phyloP scores from a whole-genome alignment of 2,113 vertebrate species.

The Poeciliopsis turrubarensis region DNA sequence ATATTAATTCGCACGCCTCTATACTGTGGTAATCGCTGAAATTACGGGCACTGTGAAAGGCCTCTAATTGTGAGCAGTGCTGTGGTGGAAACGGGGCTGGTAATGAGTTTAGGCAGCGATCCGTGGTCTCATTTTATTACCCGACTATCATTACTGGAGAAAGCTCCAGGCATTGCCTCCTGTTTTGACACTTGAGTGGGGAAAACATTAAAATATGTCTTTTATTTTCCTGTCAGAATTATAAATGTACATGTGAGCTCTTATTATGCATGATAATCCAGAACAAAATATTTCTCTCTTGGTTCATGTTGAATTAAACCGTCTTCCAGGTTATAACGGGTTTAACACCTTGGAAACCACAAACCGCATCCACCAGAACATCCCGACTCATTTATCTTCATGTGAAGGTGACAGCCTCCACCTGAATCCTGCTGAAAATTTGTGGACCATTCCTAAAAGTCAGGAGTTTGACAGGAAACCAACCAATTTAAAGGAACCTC shows the following conservation, averaged over 20 bases:
- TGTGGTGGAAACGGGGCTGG: constrained; percentile 4
- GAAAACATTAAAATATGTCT: neutral
- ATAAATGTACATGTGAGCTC: neutral
- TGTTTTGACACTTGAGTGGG: neutral
- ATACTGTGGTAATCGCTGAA: constrained; percentile 1
- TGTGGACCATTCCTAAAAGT: no score
- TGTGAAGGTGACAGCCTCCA: no score
- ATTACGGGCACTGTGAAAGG: neutral
- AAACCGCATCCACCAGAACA: no score
- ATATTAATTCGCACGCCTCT: neutral
- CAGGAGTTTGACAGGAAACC: no score
- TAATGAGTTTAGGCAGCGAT: constrained; percentile 48
- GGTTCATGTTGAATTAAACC: no score
- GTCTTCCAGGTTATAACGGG: no score
- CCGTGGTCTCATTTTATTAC: constrained; percentile 16
- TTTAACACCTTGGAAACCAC: no score
- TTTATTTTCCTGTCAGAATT: neutral
- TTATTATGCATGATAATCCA: neutral
- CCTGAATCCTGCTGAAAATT: no score
- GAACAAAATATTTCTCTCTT: neutral
- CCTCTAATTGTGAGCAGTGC: constrained; percentile 7
- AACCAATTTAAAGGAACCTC: no score
- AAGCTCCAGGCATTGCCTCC: constrained; percentile 8
- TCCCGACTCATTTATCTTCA: no score
- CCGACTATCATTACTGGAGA: neutral